Evolutionary conservation across 2,888 invertebrate genomes (phyloP), one percentile per base, ranked within the genome.

Genomic region (Reticulitermes lucifugus): DNA sequence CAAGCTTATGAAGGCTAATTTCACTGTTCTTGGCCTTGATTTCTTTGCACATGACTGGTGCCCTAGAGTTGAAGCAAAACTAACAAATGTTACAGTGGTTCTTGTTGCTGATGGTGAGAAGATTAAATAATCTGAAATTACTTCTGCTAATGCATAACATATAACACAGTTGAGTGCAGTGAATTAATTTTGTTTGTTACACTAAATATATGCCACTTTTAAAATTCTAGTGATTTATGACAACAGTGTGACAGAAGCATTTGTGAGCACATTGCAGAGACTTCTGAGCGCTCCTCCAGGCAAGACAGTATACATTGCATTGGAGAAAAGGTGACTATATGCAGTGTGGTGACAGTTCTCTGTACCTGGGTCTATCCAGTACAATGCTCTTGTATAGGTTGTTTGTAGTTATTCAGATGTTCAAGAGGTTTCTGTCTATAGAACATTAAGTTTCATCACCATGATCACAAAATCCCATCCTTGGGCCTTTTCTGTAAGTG

Each of bases 41-140:
- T 97, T 97, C 89, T 93, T 92, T 60, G 91, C 93, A 29, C 89
- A 92, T 10, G 90, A 92, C 75, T 95, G 96, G 92, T 91, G 92
- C 70, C 84, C 89, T 21, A 91, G 93, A 71, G 91, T 96, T 29
- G 88, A 91, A 5, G 89, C 91, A 29, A 93, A 93, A 88, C 91
- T 96, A 85, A 91, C 93, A 85, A 90, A 92, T 35, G 93, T 94
- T 6, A 93, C 95, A 87, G 91, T 96, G 59, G 92, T 97, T 86
- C 91, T 97, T 88, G 97, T 97, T 85, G 97, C 97, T 51, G 97
- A 97, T 93, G 96, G 96, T 96, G 92, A 90, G 92, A 83, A 55
- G 35, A 73, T 43, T 83, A 35, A 77, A 60, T 70, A 84, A 83
- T 77, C 2, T 41, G 21, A 35, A 73, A 29, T 29, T 70, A 70